Evolutionary conservation across 2,888 invertebrate genomes (phyloP).

Genomic region (Chloroclysta siterata): DNA sequence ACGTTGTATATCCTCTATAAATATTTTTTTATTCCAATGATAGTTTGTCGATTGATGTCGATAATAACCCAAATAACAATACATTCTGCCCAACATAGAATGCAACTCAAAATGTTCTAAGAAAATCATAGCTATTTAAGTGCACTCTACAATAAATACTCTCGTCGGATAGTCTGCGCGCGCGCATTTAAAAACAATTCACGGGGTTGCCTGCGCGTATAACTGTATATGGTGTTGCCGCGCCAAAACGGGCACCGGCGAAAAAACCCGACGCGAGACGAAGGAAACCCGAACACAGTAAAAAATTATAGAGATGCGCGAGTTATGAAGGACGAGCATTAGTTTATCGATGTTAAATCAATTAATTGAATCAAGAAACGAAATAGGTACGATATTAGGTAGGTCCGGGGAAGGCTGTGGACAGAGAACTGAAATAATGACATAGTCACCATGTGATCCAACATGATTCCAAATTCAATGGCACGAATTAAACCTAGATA

Average conservation of each 20-base stretch:
- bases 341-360: conserved; percentile 14
- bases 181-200: conserved; percentile 79
- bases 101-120: conserved; percentile 15
- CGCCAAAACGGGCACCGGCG: conserved; percentile 75
- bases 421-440: too few relatives aligned
- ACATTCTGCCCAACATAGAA: background rate
- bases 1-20: background rate
- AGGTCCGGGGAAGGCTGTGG: too few relatives aligned
- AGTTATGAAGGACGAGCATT: conserved; percentile 11
- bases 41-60: background rate
- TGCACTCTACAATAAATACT: conserved; percentile 36
- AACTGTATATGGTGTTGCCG: conserved; percentile 81
- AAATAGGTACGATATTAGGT: too few relatives aligned
- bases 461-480: too few relatives aligned
- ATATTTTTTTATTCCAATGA: background rate
- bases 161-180: conserved; percentile 44
- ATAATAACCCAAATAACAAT: background rate
- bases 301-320: conserved; percentile 52
- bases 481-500: too few relatives aligned
- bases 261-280: conserved; percentile 75
- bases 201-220: conserved; percentile 78
- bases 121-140: conserved; percentile 36
- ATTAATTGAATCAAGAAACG: background rate
- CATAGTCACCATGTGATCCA: too few relatives aligned
- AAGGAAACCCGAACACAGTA: conserved; percentile 73